Base-by-base conservation (phyloP, 2,113 vertebrate species). In the Laticauda laticaudata region DNA sequence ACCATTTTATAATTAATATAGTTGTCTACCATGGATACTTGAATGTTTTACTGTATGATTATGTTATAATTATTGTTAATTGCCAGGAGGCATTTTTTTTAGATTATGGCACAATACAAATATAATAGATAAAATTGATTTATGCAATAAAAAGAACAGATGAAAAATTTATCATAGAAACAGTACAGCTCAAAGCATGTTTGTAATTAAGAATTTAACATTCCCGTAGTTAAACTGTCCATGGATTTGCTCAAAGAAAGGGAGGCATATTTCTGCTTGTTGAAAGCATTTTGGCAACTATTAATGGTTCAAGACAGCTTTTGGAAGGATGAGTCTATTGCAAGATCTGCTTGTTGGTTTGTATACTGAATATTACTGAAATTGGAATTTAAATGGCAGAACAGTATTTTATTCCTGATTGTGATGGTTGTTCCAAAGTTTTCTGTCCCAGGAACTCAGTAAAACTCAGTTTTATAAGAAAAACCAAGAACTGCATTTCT, bases 201-300 rank as follows among this genome's bases (percentile, higher is more conserved):
- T 93, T 86, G 55, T 45, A 61, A 92, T 89, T 57, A 24, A 54
- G 29, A 64, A 51, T 43, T 90, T 53, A 64, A 57, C 92, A 87
- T 93, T 93, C 45, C 81, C 9, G 1, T 29, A 43, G 56, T 90
- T 48, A 87, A 87, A 48, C 11, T 89, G 45, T 88, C 34, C 18
- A 29, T 86, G 24, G 39, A n/a, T 51, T 64, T 93, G 89, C 56
- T 64, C 64, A 5, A 89, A 90, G 24, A 54, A 56, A 86, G 86
- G 43, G 23, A 39, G 12, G 12, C 43, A 86, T 93, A 90, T 86
- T 21, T 48, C n/a, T 64, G 21, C 12, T 43, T 61, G 29, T 54
- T 45, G 39, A 69, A 64, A 90, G 39, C 24, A 86, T 92, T 89
- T 81, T 89, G 61, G 23, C 39, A 89, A 21, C 15, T 10, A 7